A percentile compares a stretch with the other conserved stretches of the same genome.
Evolutionary conservation across 2,888 invertebrate species (phyloP).

Genomic region (Phania funesta): DNA sequence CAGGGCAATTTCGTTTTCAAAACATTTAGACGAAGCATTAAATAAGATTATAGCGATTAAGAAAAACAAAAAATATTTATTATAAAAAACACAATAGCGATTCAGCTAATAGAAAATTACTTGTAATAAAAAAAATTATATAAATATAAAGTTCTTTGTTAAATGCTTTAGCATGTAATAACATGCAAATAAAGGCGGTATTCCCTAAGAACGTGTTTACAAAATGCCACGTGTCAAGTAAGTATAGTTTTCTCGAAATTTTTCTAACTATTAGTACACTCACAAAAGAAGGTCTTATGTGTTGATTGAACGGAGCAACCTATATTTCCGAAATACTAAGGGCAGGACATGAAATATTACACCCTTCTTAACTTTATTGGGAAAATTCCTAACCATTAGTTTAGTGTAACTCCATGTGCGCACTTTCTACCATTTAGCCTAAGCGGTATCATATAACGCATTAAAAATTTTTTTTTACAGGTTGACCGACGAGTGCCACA

Average conservation of each 20-base stretch:
- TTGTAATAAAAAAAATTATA: not conserved
- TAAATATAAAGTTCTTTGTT: not conserved
- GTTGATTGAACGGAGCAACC: too few species aligned
- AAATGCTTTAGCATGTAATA: not conserved
- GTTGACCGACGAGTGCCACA: too few species aligned
- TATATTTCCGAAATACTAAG: too few species aligned
- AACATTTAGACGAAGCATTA: conserved; percentile 49
- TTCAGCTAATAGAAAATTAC: conserved; percentile 17
- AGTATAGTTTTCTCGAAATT: not conserved
- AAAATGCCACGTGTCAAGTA: conserved; percentile 21
- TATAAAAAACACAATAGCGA: not conserved
- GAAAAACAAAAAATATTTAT: not conserved
- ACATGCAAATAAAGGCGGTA: not conserved
- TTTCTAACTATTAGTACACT: not conserved
- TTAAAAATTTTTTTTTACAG: too few species aligned
- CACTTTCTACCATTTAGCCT: too few species aligned
- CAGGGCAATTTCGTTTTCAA: conserved; percentile 24
- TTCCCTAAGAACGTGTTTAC: not conserved
- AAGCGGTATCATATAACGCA: too few species aligned
- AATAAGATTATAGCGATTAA: conserved; percentile 44
- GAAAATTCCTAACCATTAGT: too few species aligned
- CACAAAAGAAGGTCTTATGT: not conserved
- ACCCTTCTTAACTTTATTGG: too few species aligned
- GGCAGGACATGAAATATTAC: too few species aligned
- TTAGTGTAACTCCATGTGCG: too few species aligned